Base-by-base conservation (phyloP, 2,113 vertebrate species). In the Turnix velox region DNA sequence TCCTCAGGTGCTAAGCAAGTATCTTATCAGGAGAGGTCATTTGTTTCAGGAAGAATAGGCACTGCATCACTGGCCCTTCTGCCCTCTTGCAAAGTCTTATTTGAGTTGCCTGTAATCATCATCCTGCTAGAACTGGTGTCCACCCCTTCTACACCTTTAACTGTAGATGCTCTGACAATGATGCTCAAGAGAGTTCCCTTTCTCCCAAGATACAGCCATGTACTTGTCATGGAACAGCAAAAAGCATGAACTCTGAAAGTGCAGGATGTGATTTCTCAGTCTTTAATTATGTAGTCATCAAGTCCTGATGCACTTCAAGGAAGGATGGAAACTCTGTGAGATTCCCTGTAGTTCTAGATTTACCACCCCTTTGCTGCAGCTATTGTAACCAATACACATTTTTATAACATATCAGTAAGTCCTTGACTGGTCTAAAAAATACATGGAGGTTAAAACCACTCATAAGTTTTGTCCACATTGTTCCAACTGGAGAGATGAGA, bases 241-340 rank as follows among this genome's bases (percentile, higher is more conserved):
- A n/a, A n/a, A 67, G 4, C n/a, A n/a, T 30, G 31, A 79, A 54
- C 69, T 67, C 23, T 87, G 76, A 76, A 92, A 91, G 84, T 28
- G 10, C 24, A 45, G 54, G 14, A 51, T 54, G 10, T 31, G 35
- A 8, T 67, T 67, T 62, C 35, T 67, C 28, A 42, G 4, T 49
- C 42, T 74, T 67, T 33, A 66, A 79, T 5, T 17, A 42, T 0
- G 0, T 6, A 39, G 10, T 39, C 54, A 37, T 35, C 28, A 62
- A 65, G 37, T 52, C 25, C 30, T 79, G 52, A 23, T 58, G 25
- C 39, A 42, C 49, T 77, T 77, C 51, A 87, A 27, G 59, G 37
- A 58, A 74, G 18, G n/a, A 45, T 2, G 1, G 46, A 74, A 91
- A 28, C 14, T 79, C 43, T 40, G 62, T 37, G 14, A 14, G 12